Base-by-base conservation (phyloP, 2,113 vertebrate genomes). In the Alexandromys fortis region DNA sequence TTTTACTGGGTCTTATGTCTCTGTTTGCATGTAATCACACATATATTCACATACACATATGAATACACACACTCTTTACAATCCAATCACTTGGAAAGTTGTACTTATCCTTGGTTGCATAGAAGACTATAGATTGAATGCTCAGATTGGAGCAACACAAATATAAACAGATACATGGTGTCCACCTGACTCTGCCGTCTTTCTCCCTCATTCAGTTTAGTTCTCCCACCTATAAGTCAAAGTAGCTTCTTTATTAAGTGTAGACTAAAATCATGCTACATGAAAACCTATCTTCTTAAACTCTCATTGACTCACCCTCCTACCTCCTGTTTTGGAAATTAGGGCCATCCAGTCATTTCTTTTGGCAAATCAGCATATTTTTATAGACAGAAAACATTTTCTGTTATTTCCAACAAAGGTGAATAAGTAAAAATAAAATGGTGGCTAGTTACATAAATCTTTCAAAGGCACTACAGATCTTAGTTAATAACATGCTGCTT, bases 241-340 rank as follows among this genome's bases (percentile, higher is more conserved):
- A 58, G 58, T 58, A 21, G 58, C 58, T 58, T 58, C 58, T 58
- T 58, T 58, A 58, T 58, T 58, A 58, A 58, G 1, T 26, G 19
- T 9, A 22, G 7, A 86, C n/a, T 75, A 52, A 52, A 73, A 70
- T 21, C 47, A 78, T 4, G 78, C 77, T 42, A 47, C 21, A 7
- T 42, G 22, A 82, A 63, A 63, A 49, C 47, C 58, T 83, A 22
- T 49, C 86, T 72, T 79, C 90, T 33, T 92, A 78, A 88, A 30
- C n/a, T 70, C 87, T 85, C 61, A 70, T 63, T 67, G 13, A 30
- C 13, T 67, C 35, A 76, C 13, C 5, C 68, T 91, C 65, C 35
- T 68, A n/a, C 21, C n/a, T 91, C 94, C 79, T 47, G 14, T 72
- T 90, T 87, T 88, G 76, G 76, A 94, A 90, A 63, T 24, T 78